phyloP scores from a whole-genome alignment of 35 echinoderm and acorn worm species.

The Heliocidaris tuberculata region DNA sequence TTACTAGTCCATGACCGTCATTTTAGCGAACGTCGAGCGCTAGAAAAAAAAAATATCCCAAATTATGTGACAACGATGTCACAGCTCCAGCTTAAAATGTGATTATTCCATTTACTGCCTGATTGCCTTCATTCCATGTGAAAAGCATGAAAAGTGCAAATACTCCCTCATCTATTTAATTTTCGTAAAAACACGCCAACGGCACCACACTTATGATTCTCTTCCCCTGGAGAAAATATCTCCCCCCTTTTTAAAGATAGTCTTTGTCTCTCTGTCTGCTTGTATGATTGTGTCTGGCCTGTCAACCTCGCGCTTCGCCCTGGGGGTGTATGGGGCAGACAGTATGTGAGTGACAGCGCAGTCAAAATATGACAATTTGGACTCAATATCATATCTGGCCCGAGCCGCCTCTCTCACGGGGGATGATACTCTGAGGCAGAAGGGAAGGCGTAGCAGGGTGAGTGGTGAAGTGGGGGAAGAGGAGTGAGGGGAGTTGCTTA shows the following conservation, averaged over 20 bases:
- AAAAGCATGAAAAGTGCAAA: conserved; percentile 18
- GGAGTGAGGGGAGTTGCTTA: background rate
- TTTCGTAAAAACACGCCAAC: background rate
- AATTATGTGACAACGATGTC: background rate
- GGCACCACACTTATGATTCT: conserved; percentile 1
- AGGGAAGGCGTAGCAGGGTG: background rate
- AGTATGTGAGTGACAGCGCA: conserved; percentile 25
- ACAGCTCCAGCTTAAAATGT: background rate
- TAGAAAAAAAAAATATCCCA: background rate
- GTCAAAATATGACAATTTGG: conserved; percentile 42
- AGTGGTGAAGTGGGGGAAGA: background rate
- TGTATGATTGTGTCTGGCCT: conserved; percentile 16
- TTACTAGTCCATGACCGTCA: background rate
- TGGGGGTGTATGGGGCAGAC: background rate
- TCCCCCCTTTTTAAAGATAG: background rate
- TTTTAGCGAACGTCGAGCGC: background rate
- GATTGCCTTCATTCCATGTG: background rate
- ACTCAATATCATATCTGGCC: conserved; percentile 28
- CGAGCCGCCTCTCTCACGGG: background rate
- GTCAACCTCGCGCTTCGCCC: background rate
- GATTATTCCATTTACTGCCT: conserved; percentile 4
- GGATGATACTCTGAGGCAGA: background rate
- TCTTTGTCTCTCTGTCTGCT: background rate
- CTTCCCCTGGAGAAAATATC: background rate
- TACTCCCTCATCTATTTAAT: conserved; percentile 12